A percentile compares a stretch with the other conserved stretches of the same genome.
These are phyloP conservation scores for Tamandua tetradactyla DNA, from an alignment of 2,797 vertebrate genomes.

Conservation along the genomic window DNA sequence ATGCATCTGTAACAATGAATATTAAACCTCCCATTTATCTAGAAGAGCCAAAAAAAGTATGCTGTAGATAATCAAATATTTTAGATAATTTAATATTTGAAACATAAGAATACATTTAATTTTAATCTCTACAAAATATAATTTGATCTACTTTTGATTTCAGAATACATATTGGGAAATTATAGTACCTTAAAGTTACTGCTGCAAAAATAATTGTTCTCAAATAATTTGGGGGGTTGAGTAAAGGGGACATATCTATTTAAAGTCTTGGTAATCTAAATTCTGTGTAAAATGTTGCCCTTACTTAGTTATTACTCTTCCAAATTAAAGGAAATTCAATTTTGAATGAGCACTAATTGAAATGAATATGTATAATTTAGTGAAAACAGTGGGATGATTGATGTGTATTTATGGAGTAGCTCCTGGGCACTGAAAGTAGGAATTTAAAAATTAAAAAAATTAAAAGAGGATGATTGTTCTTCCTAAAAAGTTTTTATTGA, in stretches of 20 bases:
- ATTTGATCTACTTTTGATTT: background rate
- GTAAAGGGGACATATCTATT: background rate
- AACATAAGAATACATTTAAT: background rate
- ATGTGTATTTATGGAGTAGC: background rate
- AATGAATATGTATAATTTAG: background rate
- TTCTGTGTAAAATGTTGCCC: background rate
- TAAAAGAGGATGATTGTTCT: background rate
- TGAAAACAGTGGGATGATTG: background rate
- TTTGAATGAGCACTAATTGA: conserved; percentile 19
- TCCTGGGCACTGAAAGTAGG: background rate
- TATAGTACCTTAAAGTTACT: background rate
- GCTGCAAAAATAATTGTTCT: background rate
- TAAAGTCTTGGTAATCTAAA: background rate
- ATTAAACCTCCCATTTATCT: background rate
- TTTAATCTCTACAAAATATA: background rate
- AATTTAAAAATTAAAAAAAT: background rate
- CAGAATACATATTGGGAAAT: background rate
- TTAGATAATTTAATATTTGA: conserved; percentile 33
- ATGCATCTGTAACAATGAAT: conserved; percentile 19
- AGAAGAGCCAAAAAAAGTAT: conserved; percentile 21
- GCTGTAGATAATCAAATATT: conserved; percentile 27
- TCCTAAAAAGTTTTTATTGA: background rate
- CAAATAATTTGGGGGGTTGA: background rate
- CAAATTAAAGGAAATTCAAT: conserved; percentile 40
- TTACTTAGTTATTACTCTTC: background rate